Base-by-base conservation (phyloP, 2,113 vertebrate genomes). In the Piprites chloris region DNA sequence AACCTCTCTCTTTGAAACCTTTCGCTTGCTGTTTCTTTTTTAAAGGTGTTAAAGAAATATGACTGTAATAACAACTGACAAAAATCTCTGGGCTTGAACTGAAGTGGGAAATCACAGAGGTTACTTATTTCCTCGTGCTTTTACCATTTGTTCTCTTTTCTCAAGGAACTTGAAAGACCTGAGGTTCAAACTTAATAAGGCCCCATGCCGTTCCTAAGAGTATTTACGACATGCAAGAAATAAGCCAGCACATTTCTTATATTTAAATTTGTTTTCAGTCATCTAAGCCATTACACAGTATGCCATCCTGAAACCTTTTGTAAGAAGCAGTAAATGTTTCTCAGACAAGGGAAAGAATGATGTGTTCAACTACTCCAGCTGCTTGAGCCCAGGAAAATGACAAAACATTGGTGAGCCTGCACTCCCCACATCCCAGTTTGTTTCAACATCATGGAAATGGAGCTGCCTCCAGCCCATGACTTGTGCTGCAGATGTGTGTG, bases 31-130 rank as follows among this genome's bases (percentile, higher is more conserved):
- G 98, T 98, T 98, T 98, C 98, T 98, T 98, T 97, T 97, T 96
- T 93, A 98, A 99, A 99, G 98, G 98, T 98, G 99, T 98, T 97
- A 97, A 97, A 97, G 98, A 98, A 99, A 98, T 98, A 98, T 98
- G 98, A 99, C 98, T 98, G 98, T 99, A 99, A 99, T 99, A 99
- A 98, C 98, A 98, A 98, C 98, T 99, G 98, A 99, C 98, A 99
- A 97, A 99, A 99, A 99, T 99, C 99, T 99, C 98, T 98, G 98
- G 98, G 98, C 98, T 98, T 97, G 98, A 98, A 97, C 97, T 98
- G 98, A 99, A 99, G 99, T 99, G 98, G 98, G 98, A 99, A 99
- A 98, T 98, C 98, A 97, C 96, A 98, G 98, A 99, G 98, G 97
- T 95, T 97, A 97, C 97, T 98, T 98, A 98, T 98, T 98, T 98